Base-by-base conservation (phyloP, 2,113 vertebrate species). In the Dromiciops gliroides region DNA sequence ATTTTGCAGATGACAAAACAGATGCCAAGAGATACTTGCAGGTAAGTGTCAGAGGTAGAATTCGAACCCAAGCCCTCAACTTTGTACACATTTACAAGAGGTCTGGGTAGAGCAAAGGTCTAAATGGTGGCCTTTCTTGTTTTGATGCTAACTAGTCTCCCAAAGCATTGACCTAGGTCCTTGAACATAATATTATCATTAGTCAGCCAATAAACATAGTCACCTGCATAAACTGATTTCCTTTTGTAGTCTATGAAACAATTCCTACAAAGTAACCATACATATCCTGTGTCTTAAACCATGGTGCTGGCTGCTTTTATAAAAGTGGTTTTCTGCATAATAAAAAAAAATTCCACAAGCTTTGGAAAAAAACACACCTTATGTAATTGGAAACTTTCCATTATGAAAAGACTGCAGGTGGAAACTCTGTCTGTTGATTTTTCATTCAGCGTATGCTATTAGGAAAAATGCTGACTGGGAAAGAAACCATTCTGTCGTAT, bases 381-480 rank as follows among this genome's bases (percentile, higher is more conserved):
- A 3, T 1, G 12, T 31, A 24, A 48, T 2, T 16, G 90, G 90
- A 11, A 16, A 16, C 23, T 50, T 83, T 28, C 53, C 22, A 2
- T 0, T 88, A 25, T 1, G 91, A 44, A 25, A 90, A 26, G 23
- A 3, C 51, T 12, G 89, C 89, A 90, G 96, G 95, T 52, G 91
- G 37, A 0, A 19, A 23, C 0, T 19, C 48, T 25, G 92, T 3
- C 0, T 49, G 91, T 12, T 47, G 92, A n/a, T 6, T 56, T n/a
- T 28, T 48, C 52, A 0, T 50, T 89, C 8, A 0, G 24, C 0
- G 28, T 0, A 10, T 7, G 0, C n/a, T 0, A 9, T 9, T 2
- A 2, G 93, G 28, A 31, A 89, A 96, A 94, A 16, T 1, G 97
- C 97, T 97, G 97, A 97, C 93, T 2, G n/a, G 25, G 94, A 2